Percentiles rank a stretch among this genome's conserved stretches.
phyloP scores from a whole-genome alignment of 2,113 vertebrate genomes.

The Pachypanchax playfairii region DNA sequence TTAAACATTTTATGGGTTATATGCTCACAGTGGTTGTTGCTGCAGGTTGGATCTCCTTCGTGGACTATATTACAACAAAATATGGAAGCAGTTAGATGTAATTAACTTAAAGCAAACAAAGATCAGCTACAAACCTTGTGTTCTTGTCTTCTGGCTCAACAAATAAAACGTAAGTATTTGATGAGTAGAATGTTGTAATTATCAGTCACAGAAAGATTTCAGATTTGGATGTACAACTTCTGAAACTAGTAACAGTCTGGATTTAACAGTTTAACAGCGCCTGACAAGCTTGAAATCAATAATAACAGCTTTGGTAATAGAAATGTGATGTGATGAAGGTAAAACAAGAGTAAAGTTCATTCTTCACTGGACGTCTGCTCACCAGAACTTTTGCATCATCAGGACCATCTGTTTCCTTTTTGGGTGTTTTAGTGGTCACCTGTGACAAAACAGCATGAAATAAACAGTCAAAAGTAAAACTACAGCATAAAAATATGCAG shows the following conservation, averaged over 20 bases:
- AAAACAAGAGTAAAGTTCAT: neutral
- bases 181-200: too few relatives aligned
- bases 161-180: constrained; percentile 8
- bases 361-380: constrained; percentile 35
- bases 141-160: neutral
- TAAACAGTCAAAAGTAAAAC: neutral
- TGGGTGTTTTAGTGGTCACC: constrained; percentile 77
- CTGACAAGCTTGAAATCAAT: neutral
- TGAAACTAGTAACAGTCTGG: neutral
- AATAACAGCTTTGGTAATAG: neutral
- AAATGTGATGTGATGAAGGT: neutral
- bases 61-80: constrained; percentile 71
- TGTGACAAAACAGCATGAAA: constrained; percentile 53
- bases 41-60: constrained; percentile 68
- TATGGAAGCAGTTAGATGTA: constrained; percentile 52
- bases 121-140: constrained; percentile 22
- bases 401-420: constrained; percentile 73
- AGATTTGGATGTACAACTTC: neutral
- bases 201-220: neutral
- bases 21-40: constrained; percentile 76
- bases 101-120: constrained; percentile 37
- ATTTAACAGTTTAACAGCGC: neutral
- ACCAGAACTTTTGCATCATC: constrained; percentile 80
- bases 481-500: neutral
- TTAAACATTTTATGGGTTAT: constrained; percentile 15